A percentile compares a stretch with the other conserved stretches of the same genome.
Evolutionary conservation across 2,113 vertebrate genomes (phyloP).

Genomic region (Myiopsitta monachus): DNA sequence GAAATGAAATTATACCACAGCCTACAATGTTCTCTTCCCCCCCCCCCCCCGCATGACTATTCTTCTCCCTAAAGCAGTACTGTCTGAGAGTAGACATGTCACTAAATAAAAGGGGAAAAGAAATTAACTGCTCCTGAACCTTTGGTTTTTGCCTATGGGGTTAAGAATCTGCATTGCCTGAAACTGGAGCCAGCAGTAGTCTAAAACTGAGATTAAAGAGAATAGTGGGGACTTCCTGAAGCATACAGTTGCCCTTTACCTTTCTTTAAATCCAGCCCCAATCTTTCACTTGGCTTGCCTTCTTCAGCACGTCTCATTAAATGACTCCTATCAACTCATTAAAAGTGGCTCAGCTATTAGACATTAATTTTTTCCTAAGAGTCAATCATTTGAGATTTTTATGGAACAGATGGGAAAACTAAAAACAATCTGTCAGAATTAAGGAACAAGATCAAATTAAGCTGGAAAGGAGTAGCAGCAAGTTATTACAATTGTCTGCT

Average conservation of each 20-base stretch:
- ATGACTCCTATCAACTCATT: constrained; percentile 57
- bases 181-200: background rate
- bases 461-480: constrained; percentile 67
- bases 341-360: constrained; percentile 68
- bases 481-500: constrained; percentile 71
- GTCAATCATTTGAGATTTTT: constrained; percentile 64
- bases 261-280: constrained; percentile 15
- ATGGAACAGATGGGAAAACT: constrained; percentile 74
- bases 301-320: constrained; percentile 35
- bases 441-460: constrained; percentile 74
- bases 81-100: background rate
- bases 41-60: background rate
- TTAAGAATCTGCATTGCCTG: background rate
- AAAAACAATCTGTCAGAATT: constrained; percentile 75
- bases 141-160: background rate
- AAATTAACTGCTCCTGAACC: background rate
- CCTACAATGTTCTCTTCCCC: background rate
- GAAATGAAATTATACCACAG: background rate
- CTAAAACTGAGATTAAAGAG: background rate
- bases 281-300: constrained; percentile 36
- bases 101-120: background rate
- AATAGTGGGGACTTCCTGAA: background rate
- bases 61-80: background rate
- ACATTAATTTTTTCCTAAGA: constrained; percentile 57
- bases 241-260: background rate